Conservation (phyloP, 2,888 invertebrate species). For the Gymnocheta viridis region DNA sequence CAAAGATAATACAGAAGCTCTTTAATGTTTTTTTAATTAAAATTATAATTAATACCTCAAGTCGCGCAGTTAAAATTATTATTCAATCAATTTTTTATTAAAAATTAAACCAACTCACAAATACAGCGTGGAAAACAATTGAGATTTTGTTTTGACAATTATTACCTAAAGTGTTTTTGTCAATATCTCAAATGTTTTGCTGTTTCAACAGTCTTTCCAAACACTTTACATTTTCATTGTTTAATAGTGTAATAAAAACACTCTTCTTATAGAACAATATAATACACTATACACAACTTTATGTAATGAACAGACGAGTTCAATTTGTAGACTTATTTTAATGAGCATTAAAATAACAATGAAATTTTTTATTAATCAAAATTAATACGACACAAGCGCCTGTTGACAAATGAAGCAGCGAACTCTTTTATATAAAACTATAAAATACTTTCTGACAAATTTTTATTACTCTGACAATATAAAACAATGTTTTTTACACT, state of each 20-base stretch:
- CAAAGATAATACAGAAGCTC: too few species aligned
- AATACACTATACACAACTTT: not conserved
- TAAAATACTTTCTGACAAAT: not conserved
- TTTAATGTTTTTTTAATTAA: too few species aligned
- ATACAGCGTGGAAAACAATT: not conserved
- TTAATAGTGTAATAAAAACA: not conserved
- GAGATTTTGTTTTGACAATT: not conserved
- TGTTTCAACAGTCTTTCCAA: not conserved
- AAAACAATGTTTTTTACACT: not conserved
- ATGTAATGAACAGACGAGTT: slow-evolving; percentile 1
- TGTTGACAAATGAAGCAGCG: not conserved
- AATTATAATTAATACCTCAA: too few species aligned
- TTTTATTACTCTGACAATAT: not conserved
- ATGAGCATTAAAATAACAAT: not conserved
- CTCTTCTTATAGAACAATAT: not conserved
- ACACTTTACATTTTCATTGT: not conserved
- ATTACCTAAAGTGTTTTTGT: not conserved
- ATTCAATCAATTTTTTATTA: too few species aligned
- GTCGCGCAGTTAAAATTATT: too few species aligned
- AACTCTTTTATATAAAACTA: not conserved
- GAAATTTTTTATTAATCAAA: slow-evolving; percentile 7
- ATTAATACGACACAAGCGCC: not conserved
- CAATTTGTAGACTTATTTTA: slow-evolving; percentile 12
- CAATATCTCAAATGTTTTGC: not conserved
- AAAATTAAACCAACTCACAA: not conserved